Evolutionary conservation across 2,797 vertebrate species (phyloP), one percentile per base, ranked within the genome.

Genomic region (Syngnathus acus): DNA sequence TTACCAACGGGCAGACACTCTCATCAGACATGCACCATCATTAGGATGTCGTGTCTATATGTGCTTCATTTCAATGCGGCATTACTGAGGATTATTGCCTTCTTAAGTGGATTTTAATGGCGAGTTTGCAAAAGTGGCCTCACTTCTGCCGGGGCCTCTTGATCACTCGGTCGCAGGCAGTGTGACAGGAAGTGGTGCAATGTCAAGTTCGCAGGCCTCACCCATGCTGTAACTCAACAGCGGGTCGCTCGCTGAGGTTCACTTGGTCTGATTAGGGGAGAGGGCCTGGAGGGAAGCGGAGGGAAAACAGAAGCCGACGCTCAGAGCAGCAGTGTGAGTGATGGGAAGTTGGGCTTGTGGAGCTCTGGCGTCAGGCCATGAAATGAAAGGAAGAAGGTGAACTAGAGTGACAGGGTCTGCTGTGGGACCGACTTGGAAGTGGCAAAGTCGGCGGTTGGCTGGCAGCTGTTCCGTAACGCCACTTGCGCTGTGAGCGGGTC

Each of bases 381-480:
- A 75, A 76, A 68, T 69, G 58, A 79, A 81, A 83, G 82, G 77
- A 78, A 82, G 75, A 78, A 1, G 11, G 68, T 67, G 77, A 74
- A 53, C 62, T 21, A 64, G 72, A 73, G 68, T 74, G 78, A 72
- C 78, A 72, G 68, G 42, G 70, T 72, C 69, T 55, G 39, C 72
- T 55, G 70, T 1, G 21, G 63, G 75, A 78, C 72, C 59, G 50
- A 42, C 76, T 80, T 78, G 67, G 61, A 76, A 76, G 51, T 38
- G 42, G 61, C 69, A 37, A 68, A 69, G 73, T 89, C 85, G 88
- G 86, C 47, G 74, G 63, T 66, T 66, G 72, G 82, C 87, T 89
- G 90, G 86, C 92, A 93, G 92, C 91, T 92, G 92, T 79, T 86
- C 83, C 4, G 63, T 85, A 72, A 50, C 43, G n/a, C 17, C 43